Evolutionary conservation across 2,888 invertebrate species (phyloP).

Genomic region (Incurvaria masculella): DNA sequence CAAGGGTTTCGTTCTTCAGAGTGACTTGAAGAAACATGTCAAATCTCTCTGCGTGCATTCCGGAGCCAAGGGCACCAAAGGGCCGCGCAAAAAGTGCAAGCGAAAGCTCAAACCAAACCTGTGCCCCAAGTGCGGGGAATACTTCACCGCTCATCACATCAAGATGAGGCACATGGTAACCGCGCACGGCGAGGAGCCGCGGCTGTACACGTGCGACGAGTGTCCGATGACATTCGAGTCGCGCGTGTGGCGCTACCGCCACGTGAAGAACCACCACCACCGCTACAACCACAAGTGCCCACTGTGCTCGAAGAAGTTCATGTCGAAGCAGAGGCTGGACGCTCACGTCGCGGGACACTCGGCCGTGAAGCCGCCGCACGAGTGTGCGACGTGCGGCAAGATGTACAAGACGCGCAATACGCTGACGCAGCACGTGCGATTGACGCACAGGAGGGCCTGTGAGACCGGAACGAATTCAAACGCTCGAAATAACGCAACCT

Average conservation of each 20-base stretch:
- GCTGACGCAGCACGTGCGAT: constrained; percentile 37
- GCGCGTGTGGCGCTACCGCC: constrained; percentile 35
- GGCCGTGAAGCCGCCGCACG: constrained; percentile 40
- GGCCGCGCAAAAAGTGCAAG: constrained; percentile 6
- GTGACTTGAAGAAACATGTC: constrained; percentile 8
- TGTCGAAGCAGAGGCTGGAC: constrained; percentile 41
- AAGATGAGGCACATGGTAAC: constrained; percentile 7
- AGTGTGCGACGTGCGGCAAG: constrained; percentile 43
- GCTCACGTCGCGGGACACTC: constrained; percentile 50
- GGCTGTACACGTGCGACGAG: constrained; percentile 7
- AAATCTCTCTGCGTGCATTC: constrained; percentile 8
- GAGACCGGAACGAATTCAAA: constrained; percentile 3
- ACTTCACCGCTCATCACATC: constrained; percentile 9
- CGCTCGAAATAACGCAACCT: no score
- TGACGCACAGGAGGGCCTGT: constrained; percentile 18
- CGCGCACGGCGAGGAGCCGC: constrained; percentile 9
- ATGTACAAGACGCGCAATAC: constrained; percentile 41
- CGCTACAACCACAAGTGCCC: constrained; percentile 28
- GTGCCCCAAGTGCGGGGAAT: constrained; percentile 12
- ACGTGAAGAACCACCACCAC: constrained; percentile 9
- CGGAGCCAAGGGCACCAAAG: constrained; percentile 4
- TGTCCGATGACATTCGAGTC: constrained; percentile 16
- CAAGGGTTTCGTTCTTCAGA: constrained; percentile 4
- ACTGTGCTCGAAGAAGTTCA: constrained; percentile 44
- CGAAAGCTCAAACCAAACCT: constrained; percentile 8